Conservation (phyloP, 37 sponge, comb jelly and placozoan genomes). For the Diacarnus erythraeanus region DNA sequence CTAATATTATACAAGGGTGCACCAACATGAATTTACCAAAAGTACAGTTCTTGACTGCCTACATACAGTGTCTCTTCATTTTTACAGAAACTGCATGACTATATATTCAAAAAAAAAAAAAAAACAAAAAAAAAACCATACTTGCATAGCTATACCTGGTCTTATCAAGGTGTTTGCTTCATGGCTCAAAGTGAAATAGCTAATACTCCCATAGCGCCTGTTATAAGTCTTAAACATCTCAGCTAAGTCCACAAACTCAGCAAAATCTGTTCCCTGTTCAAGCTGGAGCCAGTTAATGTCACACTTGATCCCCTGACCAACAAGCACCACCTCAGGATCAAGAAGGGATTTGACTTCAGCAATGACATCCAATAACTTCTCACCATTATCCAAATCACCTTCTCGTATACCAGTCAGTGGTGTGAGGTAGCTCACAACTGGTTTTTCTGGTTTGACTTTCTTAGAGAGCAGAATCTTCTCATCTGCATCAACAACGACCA, state of each 20-base stretch:
- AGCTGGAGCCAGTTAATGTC: slow-evolving; percentile 59
- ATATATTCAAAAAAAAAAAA: neutral
- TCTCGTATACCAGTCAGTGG: slow-evolving; percentile 33
- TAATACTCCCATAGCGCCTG: slow-evolving; percentile 28
- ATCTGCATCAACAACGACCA: slow-evolving; percentile 39
- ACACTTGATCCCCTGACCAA: slow-evolving; percentile 31
- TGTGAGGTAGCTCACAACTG: slow-evolving; percentile 49
- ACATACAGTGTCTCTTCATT: too few relatives aligned
- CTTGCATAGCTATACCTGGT: slow-evolving; percentile 1
- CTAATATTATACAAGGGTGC: neutral
- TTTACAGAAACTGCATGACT: neutral
- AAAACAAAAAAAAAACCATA: neutral
- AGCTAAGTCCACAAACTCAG: slow-evolving; percentile 23
- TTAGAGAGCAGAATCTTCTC: slow-evolving; percentile 24
- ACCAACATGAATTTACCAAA: too few relatives aligned
- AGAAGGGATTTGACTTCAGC: slow-evolving; percentile 38
- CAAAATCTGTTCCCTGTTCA: slow-evolving; percentile 25
- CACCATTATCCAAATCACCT: slow-evolving; percentile 33
- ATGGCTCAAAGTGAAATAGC: slow-evolving; percentile 29
- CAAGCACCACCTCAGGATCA: slow-evolving; percentile 37
- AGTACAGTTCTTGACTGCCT: too few relatives aligned
- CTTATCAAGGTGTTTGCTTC: slow-evolving; percentile 46
- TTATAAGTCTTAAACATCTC: slow-evolving; percentile 58
- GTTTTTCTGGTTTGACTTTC: slow-evolving; percentile 22
- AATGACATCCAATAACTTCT: slow-evolving; percentile 20